These are phyloP conservation scores for Xenopus laevis DNA, from an alignment of 2,113 vertebrate genomes.

Conservation along the genomic window DNA sequence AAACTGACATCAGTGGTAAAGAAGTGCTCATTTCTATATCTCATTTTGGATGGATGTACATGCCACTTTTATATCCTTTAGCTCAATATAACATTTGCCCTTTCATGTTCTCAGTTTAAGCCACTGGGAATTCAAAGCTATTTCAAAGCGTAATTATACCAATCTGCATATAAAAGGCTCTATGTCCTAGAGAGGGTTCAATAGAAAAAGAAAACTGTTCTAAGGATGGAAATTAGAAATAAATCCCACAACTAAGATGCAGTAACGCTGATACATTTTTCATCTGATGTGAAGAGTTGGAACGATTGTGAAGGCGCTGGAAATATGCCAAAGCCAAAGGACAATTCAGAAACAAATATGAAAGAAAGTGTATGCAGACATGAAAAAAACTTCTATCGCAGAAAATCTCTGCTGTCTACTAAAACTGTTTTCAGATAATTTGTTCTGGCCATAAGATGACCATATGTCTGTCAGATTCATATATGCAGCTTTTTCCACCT, in stretches of 20 bases:
- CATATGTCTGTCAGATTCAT: too few relatives aligned
- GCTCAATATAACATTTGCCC: conserved; percentile 64
- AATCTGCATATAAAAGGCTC: conserved; percentile 75
- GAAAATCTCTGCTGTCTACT: not conserved
- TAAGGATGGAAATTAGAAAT: conserved; percentile 65
- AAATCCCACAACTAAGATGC: conserved; percentile 65
- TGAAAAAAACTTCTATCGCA: not conserved
- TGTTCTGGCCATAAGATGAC: too few relatives aligned
- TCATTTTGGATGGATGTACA: conserved; percentile 60
- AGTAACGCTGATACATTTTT: conserved; percentile 61
- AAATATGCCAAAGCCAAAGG: conserved; percentile 55
- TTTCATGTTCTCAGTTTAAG: conserved; percentile 70
- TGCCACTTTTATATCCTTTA: conserved; percentile 62
- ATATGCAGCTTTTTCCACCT: too few relatives aligned
- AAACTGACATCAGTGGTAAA: conserved; percentile 53
- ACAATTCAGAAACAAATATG: conserved; percentile 43
- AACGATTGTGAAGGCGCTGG: conserved; percentile 49
- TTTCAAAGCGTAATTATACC: conserved; percentile 74
- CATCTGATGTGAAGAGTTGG: conserved; percentile 54
- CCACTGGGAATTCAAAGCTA: conserved; percentile 67
- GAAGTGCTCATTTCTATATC: conserved; percentile 55
- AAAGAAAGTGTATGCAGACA: conserved; percentile 5
- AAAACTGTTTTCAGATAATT: not conserved
- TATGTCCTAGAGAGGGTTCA: conserved; percentile 60
- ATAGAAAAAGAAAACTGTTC: conserved; percentile 54